A percentile compares a stretch with the other conserved stretches of the same genome.
These are phyloP conservation scores for Alligator mississippiensis DNA, from an alignment of 2,113 vertebrate genomes.

Conservation along the genomic window DNA sequence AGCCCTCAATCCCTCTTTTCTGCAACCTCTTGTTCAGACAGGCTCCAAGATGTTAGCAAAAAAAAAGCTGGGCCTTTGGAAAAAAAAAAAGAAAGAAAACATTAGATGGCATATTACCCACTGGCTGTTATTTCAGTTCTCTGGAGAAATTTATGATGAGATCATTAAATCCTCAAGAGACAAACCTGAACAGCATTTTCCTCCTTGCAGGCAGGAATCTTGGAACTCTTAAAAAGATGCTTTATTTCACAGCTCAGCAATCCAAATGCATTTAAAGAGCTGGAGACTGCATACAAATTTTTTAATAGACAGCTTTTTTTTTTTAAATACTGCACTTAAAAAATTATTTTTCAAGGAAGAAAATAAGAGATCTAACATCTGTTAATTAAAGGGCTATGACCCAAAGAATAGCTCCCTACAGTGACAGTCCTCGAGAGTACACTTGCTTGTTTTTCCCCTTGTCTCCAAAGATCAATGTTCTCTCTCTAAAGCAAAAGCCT, in stretches of 20 bases:
- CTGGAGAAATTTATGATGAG: constrained; percentile 39
- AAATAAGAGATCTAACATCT: constrained; percentile 29
- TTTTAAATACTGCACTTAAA: neutral
- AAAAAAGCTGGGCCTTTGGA: neutral
- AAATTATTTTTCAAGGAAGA: constrained; percentile 10
- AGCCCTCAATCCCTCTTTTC: neutral
- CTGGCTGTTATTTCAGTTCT: constrained; percentile 46
- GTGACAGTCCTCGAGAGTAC: neutral
- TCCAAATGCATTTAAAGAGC: constrained; percentile 21
- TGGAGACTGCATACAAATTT: constrained; percentile 25
- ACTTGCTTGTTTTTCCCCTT: constrained; percentile 5
- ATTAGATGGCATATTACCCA: constrained; percentile 37
- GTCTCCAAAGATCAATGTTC: constrained; percentile 5
- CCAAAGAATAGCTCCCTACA: neutral
- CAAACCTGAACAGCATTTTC: constrained; percentile 61
- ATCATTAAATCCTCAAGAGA: constrained; percentile 64
- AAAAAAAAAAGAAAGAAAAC: neutral
- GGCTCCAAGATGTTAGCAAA: neutral
- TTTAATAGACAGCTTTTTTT: fast-evolving
- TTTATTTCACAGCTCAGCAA: constrained; percentile 57
- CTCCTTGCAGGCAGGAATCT: constrained; percentile 63
- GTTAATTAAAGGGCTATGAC: constrained; percentile 46
- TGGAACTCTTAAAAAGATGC: constrained; percentile 52
- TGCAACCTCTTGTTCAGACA: neutral
- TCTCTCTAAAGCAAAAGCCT: neutral